Conservation (phyloP, 2,888 invertebrate genomes). For the Prostheceraeus crozeri region DNA sequence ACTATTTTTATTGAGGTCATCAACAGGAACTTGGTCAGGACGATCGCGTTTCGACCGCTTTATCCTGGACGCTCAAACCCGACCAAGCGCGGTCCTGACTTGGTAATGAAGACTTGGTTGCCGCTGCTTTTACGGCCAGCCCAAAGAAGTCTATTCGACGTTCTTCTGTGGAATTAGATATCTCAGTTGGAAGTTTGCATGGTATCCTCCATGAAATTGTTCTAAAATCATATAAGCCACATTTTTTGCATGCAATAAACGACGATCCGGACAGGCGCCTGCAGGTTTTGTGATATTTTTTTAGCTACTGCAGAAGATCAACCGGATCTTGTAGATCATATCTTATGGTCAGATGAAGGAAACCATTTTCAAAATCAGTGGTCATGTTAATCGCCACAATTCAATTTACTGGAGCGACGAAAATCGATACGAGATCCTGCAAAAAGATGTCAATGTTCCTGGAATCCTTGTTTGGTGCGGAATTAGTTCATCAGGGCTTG, state of each 20-base stretch:
- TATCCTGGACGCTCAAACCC: too few relatives aligned
- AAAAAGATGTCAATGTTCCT: conserved; percentile 20
- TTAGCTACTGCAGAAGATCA: conserved; percentile 2
- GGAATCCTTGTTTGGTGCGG: conserved; percentile 22
- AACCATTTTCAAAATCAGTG: conserved; percentile 33
- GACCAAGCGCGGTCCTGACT: too few relatives aligned
- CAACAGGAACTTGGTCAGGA: too few relatives aligned
- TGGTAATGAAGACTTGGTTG: too few relatives aligned
- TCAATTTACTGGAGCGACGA: conserved; percentile 8
- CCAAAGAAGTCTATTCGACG: conserved; percentile 14
- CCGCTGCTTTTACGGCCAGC: too few relatives aligned
- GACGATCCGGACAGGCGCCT: conserved; percentile 11
- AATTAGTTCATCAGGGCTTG: background rate
- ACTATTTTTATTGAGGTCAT: too few relatives aligned
- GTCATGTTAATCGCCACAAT: conserved; percentile 31
- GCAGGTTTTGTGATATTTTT: conserved; percentile 17
- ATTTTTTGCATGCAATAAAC: conserved; percentile 7
- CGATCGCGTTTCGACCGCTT: too few relatives aligned
- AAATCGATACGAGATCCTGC: conserved; percentile 21
- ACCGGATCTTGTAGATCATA: conserved; percentile 2
- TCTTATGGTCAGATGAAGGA: conserved; percentile 28
- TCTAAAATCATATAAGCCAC: conserved; percentile 1
- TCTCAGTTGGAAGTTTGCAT: conserved; percentile 6
- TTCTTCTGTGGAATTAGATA: conserved; percentile 2
- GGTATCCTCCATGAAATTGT: conserved; percentile 20